Evolutionary conservation across 2,888 invertebrate genomes (phyloP), one percentile per base, ranked within the genome.

Genomic region (Aproaerema taeniolella): DNA sequence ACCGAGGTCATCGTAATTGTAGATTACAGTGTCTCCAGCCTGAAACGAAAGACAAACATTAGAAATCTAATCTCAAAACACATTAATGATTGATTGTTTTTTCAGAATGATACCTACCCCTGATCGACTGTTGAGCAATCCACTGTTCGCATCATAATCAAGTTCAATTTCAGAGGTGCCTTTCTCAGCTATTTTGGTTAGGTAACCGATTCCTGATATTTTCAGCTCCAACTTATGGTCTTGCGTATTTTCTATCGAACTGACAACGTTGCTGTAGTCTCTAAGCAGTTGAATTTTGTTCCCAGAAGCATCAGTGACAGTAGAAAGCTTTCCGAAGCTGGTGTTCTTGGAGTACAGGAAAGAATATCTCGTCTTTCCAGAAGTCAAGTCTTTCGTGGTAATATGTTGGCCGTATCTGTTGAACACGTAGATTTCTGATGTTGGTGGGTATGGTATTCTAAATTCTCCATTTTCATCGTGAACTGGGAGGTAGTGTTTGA

Each of bases 321-420:
- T 95, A 0, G 95, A 95, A 38, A 99, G 83, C 65, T 96, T 95
- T 0, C 98, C 98, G 58, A 97, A 97, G 67, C 96, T 96, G 5
- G 97, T 97, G 68, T 97, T 97, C 66, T 98, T 98, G 33, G 96
- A 97, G 87, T 99, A 99, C 14, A 97, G 89, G 88, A 99, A 99
- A 33, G 96, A 95, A 76, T 98, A 98, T 68, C 97, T 90, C 3
- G 94, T 94, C 78, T 96, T 95, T 33, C 95, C 96, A n/a, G 98
- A 98, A 32, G 98, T 94, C 43, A 98, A 86, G 75, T 98, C 97
- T 71, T 95, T 95, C 1, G 98, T 98, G 15, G 94, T 93, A 15
- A 96, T 94, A 75, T 99, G 99, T 72, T 98, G 98, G 1, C 99
- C 99, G 66, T 96, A 97, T 15, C 95, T 90, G 77, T 97, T 97